Conservation (phyloP, 2,797 vertebrate species). For the Trachops cirrhosus region DNA sequence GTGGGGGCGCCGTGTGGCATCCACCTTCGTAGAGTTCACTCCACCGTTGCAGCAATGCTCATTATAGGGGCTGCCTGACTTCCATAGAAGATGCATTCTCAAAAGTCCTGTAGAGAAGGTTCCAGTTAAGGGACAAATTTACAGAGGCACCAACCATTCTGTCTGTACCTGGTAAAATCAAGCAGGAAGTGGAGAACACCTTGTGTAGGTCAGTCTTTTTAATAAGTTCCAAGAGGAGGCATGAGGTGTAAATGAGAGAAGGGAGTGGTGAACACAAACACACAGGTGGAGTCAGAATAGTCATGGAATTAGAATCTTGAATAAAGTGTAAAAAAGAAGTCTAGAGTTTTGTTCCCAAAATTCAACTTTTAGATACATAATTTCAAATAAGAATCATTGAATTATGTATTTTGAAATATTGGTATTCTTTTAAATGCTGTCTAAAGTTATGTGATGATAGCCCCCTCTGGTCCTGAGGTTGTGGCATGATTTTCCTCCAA, state of each 20-base stretch:
- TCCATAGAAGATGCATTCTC: slow-evolving; percentile 73
- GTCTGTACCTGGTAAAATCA: slow-evolving; percentile 63
- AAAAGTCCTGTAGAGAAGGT: slow-evolving; percentile 75
- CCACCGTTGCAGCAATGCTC: slow-evolving; percentile 82
- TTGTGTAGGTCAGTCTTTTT: not conserved
- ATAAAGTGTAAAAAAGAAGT: not conserved
- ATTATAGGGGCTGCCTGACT: slow-evolving; percentile 83
- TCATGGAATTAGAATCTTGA: not conserved
- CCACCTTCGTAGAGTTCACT: slow-evolving; percentile 80
- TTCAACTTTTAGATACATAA: not conserved
- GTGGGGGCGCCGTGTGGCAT: slow-evolving; percentile 81
- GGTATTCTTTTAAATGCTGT: not conserved
- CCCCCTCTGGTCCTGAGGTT: not conserved
- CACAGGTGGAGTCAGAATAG: not conserved
- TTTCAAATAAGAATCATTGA: not conserved
- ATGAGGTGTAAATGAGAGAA: slow-evolving; percentile 15
- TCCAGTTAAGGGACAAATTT: slow-evolving; percentile 64
- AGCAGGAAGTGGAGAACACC: slow-evolving; percentile 32
- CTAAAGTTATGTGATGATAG: not conserved
- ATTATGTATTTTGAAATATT: not conserved
- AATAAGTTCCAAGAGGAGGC: not conserved
- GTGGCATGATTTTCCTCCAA: not conserved
- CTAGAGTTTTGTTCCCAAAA: not conserved
- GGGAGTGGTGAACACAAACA: not conserved
- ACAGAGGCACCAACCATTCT: slow-evolving; percentile 64